phyloP scores from a whole-genome alignment of 2,888 invertebrate species.

The Arrhopalites spinosus region DNA sequence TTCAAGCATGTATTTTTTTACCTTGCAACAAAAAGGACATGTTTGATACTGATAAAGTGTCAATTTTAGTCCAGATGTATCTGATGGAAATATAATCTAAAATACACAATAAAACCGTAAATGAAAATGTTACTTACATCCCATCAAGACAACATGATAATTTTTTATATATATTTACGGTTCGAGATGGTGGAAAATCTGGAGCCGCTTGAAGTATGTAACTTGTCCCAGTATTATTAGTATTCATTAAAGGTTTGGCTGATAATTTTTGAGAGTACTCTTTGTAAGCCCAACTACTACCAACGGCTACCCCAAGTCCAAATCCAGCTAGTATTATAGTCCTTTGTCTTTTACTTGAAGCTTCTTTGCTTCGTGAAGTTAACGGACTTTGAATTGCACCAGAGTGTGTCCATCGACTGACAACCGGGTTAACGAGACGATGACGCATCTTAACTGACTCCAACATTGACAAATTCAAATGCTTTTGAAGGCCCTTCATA shows the following conservation, averaged over 20 bases:
- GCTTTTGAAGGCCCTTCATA: no score
- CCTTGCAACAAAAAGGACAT: conserved; percentile 97
- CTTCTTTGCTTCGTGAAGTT: no score
- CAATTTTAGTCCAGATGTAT: conserved; percentile 73
- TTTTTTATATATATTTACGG: conserved; percentile 59
- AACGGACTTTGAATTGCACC: not conserved
- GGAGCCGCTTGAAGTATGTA: conserved; percentile 58
- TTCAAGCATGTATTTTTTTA: conserved; percentile 58
- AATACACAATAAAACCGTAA: conserved; percentile 35
- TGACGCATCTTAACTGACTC: not conserved
- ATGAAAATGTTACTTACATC: not conserved
- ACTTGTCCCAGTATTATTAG: conserved; percentile 59
- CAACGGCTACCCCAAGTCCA: conserved; percentile 61
- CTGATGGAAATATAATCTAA: conserved; percentile 67
- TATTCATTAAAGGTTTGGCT: conserved; percentile 61
- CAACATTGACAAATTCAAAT: no score
- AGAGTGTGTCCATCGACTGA: not conserved
- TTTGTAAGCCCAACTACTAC: conserved; percentile 62
- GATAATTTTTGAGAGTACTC: conserved; percentile 57
- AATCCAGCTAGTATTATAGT: conserved; percentile 57
- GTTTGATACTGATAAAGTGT: conserved; percentile 95
- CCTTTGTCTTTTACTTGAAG: no score
- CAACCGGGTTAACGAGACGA: not conserved
- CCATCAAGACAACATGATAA: not conserved
- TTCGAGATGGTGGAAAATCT: conserved; percentile 61